Evolutionary conservation across 2,797 vertebrate genomes (phyloP), one percentile per base, ranked within the genome.

Genomic region (Leptodactylus fallax): DNA sequence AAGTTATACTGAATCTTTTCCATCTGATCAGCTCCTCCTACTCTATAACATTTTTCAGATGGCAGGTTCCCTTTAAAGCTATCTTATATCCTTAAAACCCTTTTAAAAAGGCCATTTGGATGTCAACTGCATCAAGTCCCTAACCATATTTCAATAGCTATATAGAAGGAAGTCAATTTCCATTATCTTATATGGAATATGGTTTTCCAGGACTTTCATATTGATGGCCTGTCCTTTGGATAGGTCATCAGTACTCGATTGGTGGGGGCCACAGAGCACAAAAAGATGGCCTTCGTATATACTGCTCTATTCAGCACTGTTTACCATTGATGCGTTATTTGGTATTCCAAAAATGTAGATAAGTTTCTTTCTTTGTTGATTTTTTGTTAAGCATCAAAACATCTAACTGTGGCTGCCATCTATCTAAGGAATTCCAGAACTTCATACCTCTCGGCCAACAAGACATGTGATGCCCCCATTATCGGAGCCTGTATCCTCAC

Each of bases 401-500:
- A 80, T 61, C 27, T 61, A 47, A n/a, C 61, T 58, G 53, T 53
- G 12, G n/a, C 76, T 1, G 3, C 5, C 23, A n/a, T 21, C 5
- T 17, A 45, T 27, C 17, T 60, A 36, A 79, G 45, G 25, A 79
- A 36, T 36, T 36, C 25, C 2, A 80, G 6, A 81, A 63, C 45
- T 47, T 14, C 58, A 47, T 47, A 36, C 79, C 9, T 36, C 23
- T 63, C 60, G 45, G 58, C 27, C 79, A 45, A 47, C 79, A 81
- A 47, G 27, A 81, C 21, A 61, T 81, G 27, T 81, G 56, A 61
- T 13, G 27, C 27, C 58, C 77, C 60, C 19, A 47, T n/a, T 81
- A 47, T 60, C 55, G 19, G 78, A 60, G 17, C 55, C 51, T 60
- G 3, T 47, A 36, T 55, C 14, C 13, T 63, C 36, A 81, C 27